These are phyloP conservation scores for Scaptomyza graminum DNA, from an alignment of 1,140 invertebrate genomes.

Conservation along the genomic window DNA sequence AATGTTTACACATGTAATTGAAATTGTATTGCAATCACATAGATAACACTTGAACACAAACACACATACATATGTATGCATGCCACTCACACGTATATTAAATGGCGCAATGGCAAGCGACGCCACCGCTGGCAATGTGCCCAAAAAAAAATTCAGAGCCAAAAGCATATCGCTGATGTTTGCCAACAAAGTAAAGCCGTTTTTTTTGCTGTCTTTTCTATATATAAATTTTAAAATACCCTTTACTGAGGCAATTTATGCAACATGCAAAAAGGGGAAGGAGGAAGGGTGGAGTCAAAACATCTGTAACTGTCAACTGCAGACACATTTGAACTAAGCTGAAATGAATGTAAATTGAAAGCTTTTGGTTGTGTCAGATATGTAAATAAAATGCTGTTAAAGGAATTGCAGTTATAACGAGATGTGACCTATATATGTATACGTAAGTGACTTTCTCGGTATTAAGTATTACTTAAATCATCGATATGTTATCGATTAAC, in stretches of 20 bases:
- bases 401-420: too few species aligned
- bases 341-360: not conserved
- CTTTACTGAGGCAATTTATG: conserved; percentile 1
- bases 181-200: conserved; percentile 71
- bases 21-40: conserved; percentile 79
- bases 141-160: conserved; percentile 47
- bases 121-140: conserved; percentile 59
- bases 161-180: conserved; percentile 67
- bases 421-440: too few species aligned
- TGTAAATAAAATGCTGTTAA: too few species aligned
- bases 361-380: too few species aligned
- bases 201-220: conserved; percentile 13
- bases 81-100: conserved; percentile 14
- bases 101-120: conserved; percentile 23
- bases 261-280: not conserved
- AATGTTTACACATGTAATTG: conserved; percentile 82
- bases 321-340: not conserved
- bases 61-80: conserved; percentile 13
- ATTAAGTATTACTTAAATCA: too few species aligned
- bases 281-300: too few species aligned
- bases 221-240: not conserved
- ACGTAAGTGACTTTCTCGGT: too few species aligned
- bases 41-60: conserved; percentile 40
- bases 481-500: not conserved
- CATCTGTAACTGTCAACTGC: not conserved